Conservation (phyloP, 2,888 invertebrate genomes). For the Hyposoter didymator region DNA sequence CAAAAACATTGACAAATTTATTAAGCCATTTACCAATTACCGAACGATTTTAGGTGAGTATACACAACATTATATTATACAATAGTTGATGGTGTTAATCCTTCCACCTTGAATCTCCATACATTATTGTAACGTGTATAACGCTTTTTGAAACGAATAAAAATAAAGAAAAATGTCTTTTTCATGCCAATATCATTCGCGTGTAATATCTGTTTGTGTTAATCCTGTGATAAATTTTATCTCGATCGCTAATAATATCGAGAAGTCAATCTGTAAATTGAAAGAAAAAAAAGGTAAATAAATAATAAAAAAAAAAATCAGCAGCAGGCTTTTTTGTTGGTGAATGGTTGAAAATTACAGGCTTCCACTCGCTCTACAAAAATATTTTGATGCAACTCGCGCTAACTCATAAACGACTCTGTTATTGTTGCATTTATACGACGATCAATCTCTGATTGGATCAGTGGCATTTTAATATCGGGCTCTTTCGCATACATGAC, state of each 20-base stretch:
- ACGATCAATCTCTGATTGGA: constrained; percentile 59
- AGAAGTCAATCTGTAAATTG: neutral
- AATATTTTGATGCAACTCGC: neutral
- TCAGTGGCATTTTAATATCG: constrained; percentile 51
- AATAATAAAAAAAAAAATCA: neutral
- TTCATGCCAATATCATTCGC: constrained; percentile 75
- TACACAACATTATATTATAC: constrained; percentile 78
- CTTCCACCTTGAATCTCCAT: constrained; percentile 80
- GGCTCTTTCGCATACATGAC: constrained; percentile 32
- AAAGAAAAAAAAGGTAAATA: neutral
- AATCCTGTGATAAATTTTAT: constrained; percentile 3
- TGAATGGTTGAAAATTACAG: constrained; percentile 1
- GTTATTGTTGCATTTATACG: constrained; percentile 44
- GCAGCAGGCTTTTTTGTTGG: neutral
- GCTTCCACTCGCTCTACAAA: neutral
- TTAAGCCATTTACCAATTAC: constrained; percentile 81
- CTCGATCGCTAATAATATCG: neutral
- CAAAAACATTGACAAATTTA: constrained; percentile 74
- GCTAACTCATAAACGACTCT: neutral
- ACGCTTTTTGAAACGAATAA: constrained; percentile 82
- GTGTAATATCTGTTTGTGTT: neutral
- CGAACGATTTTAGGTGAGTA: constrained; percentile 82
- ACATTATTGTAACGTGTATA: constrained; percentile 81
- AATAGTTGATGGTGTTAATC: constrained; percentile 79
- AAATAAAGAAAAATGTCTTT: constrained; percentile 75